A percentile compares a stretch with the other conserved stretches of the same genome.
Conservation (phyloP, 2,888 invertebrate genomes). For the Phragmatobia fuliginosa region DNA sequence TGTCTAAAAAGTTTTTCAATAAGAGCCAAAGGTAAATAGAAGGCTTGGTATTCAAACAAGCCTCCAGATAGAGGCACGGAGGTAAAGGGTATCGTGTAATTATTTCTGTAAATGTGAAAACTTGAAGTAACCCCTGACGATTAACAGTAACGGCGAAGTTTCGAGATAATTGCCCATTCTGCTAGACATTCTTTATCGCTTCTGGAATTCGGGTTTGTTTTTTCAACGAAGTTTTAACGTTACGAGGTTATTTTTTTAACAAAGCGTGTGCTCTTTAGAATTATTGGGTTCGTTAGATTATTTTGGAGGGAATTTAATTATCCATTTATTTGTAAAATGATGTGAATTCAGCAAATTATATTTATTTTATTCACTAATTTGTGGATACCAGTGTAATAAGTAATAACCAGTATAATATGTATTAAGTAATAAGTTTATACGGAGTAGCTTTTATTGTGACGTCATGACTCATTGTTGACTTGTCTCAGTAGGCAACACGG, state of each 20-base stretch:
- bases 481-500: too few relatives aligned
- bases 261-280: constrained; percentile 16
- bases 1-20: constrained; percentile 82
- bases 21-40: constrained; percentile 74
- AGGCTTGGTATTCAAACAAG: constrained; percentile 69
- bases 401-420: too few relatives aligned
- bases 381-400: too few relatives aligned
- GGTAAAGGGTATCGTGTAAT: constrained; percentile 66
- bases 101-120: constrained; percentile 83
- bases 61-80: constrained; percentile 24
- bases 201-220: constrained; percentile 31
- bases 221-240: constrained; percentile 26
- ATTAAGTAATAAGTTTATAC: too few relatives aligned
- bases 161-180: constrained; percentile 63
- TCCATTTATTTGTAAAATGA: neutral
- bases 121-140: constrained; percentile 76
- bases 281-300: constrained; percentile 17
- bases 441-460: too few relatives aligned
- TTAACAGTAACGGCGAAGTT: constrained; percentile 68
- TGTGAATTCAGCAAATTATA: neutral
- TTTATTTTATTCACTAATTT: too few relatives aligned
- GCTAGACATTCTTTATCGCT: constrained; percentile 45
- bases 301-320: neutral
- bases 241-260: constrained; percentile 4
- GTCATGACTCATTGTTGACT: too few relatives aligned